Conservation (phyloP, 2,888 invertebrate genomes). For the Aporophyla lueneburgensis region DNA sequence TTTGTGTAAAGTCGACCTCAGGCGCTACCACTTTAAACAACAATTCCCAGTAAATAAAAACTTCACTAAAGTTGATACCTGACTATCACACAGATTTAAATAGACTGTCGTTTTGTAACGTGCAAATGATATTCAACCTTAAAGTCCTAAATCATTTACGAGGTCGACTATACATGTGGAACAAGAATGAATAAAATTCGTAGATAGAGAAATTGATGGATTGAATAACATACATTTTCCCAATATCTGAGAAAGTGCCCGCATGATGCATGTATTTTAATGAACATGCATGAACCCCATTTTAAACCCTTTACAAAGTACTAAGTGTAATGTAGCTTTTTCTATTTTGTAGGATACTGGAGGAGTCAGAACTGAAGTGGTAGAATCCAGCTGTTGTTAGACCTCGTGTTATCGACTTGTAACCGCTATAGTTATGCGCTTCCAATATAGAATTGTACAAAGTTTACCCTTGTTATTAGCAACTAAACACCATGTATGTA, state of each 20-base stretch:
- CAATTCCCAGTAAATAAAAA: not conserved
- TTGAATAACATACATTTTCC: slow-evolving; percentile 23
- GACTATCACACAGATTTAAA: not conserved
- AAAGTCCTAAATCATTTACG: not conserved
- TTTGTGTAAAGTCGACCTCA: slow-evolving; percentile 12
- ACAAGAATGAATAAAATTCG: slow-evolving; percentile 13
- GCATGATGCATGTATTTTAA: slow-evolving; percentile 47
- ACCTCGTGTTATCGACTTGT: slow-evolving; percentile 63
- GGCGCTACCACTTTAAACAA: not conserved
- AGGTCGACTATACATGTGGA: slow-evolving; percentile 8
- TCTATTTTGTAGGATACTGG: slow-evolving; percentile 68
- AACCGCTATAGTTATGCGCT: slow-evolving; percentile 57
- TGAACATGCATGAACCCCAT: slow-evolving; percentile 27
- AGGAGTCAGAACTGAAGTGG: slow-evolving; percentile 66
- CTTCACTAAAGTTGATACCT: not conserved
- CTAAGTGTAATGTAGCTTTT: slow-evolving; percentile 40
- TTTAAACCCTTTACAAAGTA: too few species aligned
- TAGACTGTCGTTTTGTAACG: not conserved
- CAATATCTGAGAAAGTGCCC: slow-evolving; percentile 6
- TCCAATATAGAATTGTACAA: slow-evolving; percentile 62
- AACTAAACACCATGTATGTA: slow-evolving; percentile 45
- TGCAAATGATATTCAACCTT: not conserved
- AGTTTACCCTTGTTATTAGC: slow-evolving; percentile 65
- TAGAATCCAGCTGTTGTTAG: slow-evolving; percentile 47
- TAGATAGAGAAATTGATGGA: slow-evolving; percentile 19